Base-by-base conservation (phyloP, 2,888 invertebrate genomes). In the Criorhina ranunculi region DNA sequence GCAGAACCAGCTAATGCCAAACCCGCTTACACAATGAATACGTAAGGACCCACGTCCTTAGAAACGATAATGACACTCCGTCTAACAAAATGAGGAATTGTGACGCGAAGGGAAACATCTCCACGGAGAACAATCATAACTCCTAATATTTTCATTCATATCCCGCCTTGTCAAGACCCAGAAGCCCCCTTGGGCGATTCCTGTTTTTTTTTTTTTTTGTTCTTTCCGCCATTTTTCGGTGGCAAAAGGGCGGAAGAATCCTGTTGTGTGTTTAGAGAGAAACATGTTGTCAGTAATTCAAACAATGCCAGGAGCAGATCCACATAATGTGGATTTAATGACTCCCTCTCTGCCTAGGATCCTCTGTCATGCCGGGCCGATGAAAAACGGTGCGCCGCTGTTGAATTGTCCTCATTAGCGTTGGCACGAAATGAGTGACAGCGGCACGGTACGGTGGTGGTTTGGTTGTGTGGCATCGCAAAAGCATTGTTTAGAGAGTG, bases 271-370 rank as follows among this genome's bases (percentile, higher is more conserved):
- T 78, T 44, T 60, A 44, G 49, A 53, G 40, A 5, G 67, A 62
- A 78, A 78, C 70, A 78, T 78, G 70, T 64, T 70, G 44, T 64
- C 40, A 70, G 78, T 78, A 78, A 70, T 78, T 78, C 78, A 78
- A 78, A 70, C 70, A 78, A 70, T 78, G 78, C 78, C 70, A 78
- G 29, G 29, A 78, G 78, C 78, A 78, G 78, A 78, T 78, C 53
- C 62, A 49, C 70, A 70, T 78, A 78, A 78, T 78, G 70, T 55
- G 62, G 78, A 78, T 78, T 78, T 78, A 78, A 78, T 70, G 78
- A 78, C 78, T 64, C 53, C 53, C 35, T 37, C 66, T 37, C 24
- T 29, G 31, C 67, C 31, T 35, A 70, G 70, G 62, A 69, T 53
- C 53, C 70, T 60, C 35, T 15, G 59, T 19, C 62, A 73, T 24